phyloP scores from a whole-genome alignment of 1,140 invertebrate genomes.

The Drosophila miranda region DNA sequence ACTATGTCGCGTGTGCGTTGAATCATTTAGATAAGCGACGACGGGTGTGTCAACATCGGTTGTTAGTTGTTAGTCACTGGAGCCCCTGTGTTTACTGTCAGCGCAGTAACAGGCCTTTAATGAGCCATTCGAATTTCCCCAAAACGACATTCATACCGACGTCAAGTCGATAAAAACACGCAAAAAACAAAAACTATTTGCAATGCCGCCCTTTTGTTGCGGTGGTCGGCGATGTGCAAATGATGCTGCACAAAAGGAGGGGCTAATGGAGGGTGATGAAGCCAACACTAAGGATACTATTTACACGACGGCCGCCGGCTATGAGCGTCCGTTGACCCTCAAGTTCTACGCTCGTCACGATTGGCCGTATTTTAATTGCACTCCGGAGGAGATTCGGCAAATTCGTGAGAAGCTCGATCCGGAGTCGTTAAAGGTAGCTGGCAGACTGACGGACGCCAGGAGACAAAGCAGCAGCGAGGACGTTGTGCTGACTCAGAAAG shows the following conservation, averaged over 20 bases:
- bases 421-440: slow-evolving; percentile 22
- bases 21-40: slow-evolving; percentile 35
- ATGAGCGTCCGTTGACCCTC: slow-evolving; percentile 44
- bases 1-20: slow-evolving; percentile 34
- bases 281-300: not conserved
- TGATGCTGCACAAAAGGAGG: slow-evolving; percentile 7
- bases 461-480: not conserved
- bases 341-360: slow-evolving; percentile 69
- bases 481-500: slow-evolving; percentile 19
- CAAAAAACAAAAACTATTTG: not conserved
- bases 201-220: slow-evolving; percentile 64
- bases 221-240: slow-evolving; percentile 53
- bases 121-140: slow-evolving; percentile 11
- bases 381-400: slow-evolving; percentile 20
- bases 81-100: slow-evolving; percentile 29
- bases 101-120: slow-evolving; percentile 19
- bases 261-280: not conserved
- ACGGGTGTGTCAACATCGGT: slow-evolving; percentile 23
- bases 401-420: slow-evolving; percentile 51
- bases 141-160: no score
- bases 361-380: slow-evolving; percentile 62
- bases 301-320: slow-evolving; percentile 25
- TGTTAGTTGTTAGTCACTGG: slow-evolving; percentile 4
- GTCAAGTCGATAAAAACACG: slow-evolving; percentile 5
- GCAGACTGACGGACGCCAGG: not conserved